Percentiles rank a stretch among this genome's conserved stretches.
Conservation (phyloP, 1,140 invertebrate genomes). For the Nasonia giraulti region DNA sequence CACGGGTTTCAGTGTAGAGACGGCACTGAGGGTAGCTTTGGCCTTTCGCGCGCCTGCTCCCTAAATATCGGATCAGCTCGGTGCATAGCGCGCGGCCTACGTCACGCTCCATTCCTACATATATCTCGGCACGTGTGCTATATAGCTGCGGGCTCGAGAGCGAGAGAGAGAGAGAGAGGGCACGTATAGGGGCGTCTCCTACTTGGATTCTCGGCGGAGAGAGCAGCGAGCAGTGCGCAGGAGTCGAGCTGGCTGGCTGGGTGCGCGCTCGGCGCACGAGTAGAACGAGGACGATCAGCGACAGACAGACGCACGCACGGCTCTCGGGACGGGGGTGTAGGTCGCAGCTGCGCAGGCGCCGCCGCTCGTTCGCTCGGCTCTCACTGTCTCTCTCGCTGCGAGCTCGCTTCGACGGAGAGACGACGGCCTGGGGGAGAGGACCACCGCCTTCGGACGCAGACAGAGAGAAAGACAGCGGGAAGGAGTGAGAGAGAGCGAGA, state of each 20-base stretch:
- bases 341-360: slow-evolving; percentile 24
- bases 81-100: not conserved
- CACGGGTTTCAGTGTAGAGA: not conserved
- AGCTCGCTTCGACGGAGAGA: not conserved
- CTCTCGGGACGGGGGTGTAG: not conserved
- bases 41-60: not conserved
- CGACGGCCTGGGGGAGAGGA: slow-evolving; percentile 13
- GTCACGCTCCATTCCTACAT: not conserved
- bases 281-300: slow-evolving; percentile 32
- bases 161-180: too few species aligned
- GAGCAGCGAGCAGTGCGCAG: not conserved
- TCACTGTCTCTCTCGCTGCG: not conserved
- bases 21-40: not conserved
- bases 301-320: slow-evolving; percentile 14
- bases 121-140: not conserved
- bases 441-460: slow-evolving; percentile 45
- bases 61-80: too few species aligned
- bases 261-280: slow-evolving; percentile 10
- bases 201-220: not conserved
- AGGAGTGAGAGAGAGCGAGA: not conserved
- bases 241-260: not conserved
- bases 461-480: not conserved
- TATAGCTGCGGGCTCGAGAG: not conserved
- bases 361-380: not conserved
- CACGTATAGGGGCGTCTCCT: slow-evolving; percentile 39